A percentile compares a stretch with the other conserved stretches of the same genome.
These are phyloP conservation scores for Eutolmus rufibarbis DNA, from an alignment of 2,888 invertebrate species.

Conservation along the genomic window DNA sequence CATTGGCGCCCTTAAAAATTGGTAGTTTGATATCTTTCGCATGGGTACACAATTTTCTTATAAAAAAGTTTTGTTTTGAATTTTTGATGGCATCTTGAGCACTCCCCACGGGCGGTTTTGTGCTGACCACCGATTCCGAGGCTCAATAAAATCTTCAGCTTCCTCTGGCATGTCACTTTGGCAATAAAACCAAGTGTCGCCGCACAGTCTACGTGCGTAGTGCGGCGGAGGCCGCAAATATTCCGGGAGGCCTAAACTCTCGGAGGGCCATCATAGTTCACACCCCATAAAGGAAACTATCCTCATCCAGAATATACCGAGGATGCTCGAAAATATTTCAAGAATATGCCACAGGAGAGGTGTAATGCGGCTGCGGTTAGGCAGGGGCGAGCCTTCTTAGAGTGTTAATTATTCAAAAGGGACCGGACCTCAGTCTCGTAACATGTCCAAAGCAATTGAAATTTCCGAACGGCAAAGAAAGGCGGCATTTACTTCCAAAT, in stretches of 20 bases:
- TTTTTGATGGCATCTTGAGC: slow-evolving; percentile 27
- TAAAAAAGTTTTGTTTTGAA: slow-evolving; percentile 38
- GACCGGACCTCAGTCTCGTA: slow-evolving; percentile 13
- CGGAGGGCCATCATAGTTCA: slow-evolving; percentile 2
- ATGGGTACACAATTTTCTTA: slow-evolving; percentile 27
- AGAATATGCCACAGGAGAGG: slow-evolving; percentile 36
- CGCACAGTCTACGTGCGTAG: slow-evolving; percentile 25
- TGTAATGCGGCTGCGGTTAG: slow-evolving; percentile 6
- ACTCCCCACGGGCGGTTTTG: not conserved
- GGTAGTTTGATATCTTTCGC: not conserved
- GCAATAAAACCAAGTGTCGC: slow-evolving; percentile 31
- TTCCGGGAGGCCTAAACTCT: slow-evolving; percentile 1
- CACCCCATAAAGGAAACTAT: not conserved
- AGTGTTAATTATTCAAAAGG: slow-evolving; percentile 31
- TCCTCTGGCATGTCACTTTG: slow-evolving; percentile 1
- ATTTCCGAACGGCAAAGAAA: slow-evolving; percentile 11
- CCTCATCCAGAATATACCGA: not conserved
- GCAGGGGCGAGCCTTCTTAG: not conserved
- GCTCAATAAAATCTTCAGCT: not conserved
- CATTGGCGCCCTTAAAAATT: not conserved
- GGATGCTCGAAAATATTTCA: slow-evolving; percentile 36
- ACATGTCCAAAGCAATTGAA: slow-evolving; percentile 20
- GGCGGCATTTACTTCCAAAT: slow-evolving; percentile 1
- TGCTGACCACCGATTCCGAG: not conserved
- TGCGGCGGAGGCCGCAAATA: not conserved